Base-by-base conservation (phyloP, 2,113 vertebrate genomes). In the Cebidichthys violaceus region DNA sequence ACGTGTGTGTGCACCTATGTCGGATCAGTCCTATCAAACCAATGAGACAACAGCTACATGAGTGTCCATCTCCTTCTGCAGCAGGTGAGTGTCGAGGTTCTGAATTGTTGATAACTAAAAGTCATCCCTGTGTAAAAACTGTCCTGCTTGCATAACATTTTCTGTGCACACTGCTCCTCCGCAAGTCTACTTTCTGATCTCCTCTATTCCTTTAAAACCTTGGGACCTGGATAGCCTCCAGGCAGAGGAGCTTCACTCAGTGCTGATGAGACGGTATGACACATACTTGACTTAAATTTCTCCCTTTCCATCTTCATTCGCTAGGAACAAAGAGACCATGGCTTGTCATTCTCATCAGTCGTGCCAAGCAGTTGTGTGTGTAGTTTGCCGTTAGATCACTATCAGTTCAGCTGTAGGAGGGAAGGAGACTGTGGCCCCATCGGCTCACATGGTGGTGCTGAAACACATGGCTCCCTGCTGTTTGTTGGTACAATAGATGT, bases 321-420 rank as follows among this genome's bases (percentile, higher is more conserved):
- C 69, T 52, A 35, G 81, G 47, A 84, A 90, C 65, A 80, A 50
- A 69, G 54, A 62, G n/a, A 80, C 60, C 45, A 35, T 35, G 75
- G 74, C 82, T 77, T 60, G 11, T 72, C 70, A 33, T 69, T 86
- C 64, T 86, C 64, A 35, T 82, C 62, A 69, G 77, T 62, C 11
- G 15, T 65, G 67, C 83, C 79, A 80, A 78, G 75, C 35, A 60
- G 70, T 70, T 57, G 54, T 57, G 54, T 85, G 66, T 82, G 81
- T 62, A 84, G 75, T 86, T 90, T 87, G 84, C 82, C 75, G 82
- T 83, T 22, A 75, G 81, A 85, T 89, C 74, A 65, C 61, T 84
- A 82, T 81, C 68, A 70, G 52, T 84, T 84, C 66, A 84, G 76
- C 79, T 74, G 61, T 75, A 69, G 61, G 81, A 82, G 52, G 69